Percentiles rank a stretch among this genome's conserved stretches.
phyloP scores from a whole-genome alignment of 1,140 invertebrate species.

The Drosophila elegans region DNA sequence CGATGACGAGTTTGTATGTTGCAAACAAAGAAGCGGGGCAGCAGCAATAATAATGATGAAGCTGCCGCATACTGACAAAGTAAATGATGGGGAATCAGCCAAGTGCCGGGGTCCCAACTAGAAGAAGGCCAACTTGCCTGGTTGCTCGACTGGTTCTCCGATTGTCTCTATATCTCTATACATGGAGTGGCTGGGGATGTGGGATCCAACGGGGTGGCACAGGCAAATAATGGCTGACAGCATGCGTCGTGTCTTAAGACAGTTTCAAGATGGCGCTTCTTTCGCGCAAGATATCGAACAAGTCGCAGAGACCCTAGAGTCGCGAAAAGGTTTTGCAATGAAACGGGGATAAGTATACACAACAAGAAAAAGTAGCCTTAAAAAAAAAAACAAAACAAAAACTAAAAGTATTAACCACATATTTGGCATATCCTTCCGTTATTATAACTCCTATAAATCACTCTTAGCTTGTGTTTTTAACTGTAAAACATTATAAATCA shows the following conservation, averaged over 20 bases:
- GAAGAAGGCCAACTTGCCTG: conserved; percentile 29
- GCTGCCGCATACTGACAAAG: conserved; percentile 82
- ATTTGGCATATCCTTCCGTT: too few species aligned
- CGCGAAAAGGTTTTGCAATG: conserved; percentile 9
- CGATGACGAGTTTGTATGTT: conserved; percentile 68
- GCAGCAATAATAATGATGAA: conserved; percentile 80
- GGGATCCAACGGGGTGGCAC: conserved; percentile 13
- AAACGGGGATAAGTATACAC: neutral
- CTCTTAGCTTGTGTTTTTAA: too few species aligned
- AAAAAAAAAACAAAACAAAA: neutral
- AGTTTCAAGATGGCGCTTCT: conserved; percentile 72
- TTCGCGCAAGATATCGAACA: neutral
- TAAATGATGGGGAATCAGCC: conserved; percentile 80
- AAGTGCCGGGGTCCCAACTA: conserved; percentile 21
- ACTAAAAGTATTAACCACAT: too few species aligned
- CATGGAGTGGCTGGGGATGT: neutral
- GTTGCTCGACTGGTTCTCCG: conserved; percentile 56
- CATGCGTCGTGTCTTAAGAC: conserved; percentile 65
- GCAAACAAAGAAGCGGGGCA: conserved; percentile 37
- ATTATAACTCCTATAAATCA: too few species aligned
- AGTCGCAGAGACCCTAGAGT: conserved; percentile 1
- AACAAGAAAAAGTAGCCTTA: neutral
- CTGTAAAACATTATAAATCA: too few species aligned
- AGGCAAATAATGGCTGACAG: conserved; percentile 80
- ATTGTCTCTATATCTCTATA: conserved; percentile 46